Evolutionary conservation across 2,797 vertebrate genomes (phyloP).

Genomic region (Chanos chanos): DNA sequence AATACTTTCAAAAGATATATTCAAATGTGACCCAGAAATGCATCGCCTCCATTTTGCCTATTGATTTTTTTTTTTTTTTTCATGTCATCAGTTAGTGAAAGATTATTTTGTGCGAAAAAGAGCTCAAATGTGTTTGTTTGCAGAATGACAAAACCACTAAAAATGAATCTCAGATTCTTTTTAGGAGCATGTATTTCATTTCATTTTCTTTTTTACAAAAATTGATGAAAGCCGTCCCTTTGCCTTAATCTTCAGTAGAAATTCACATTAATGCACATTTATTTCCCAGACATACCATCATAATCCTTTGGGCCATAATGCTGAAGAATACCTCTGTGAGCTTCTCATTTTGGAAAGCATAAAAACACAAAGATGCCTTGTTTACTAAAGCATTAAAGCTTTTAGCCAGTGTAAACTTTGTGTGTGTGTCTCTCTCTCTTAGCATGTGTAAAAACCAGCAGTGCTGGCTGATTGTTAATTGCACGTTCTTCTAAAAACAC

Average conservation of each 20-base stretch:
- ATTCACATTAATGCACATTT: constrained; percentile 31
- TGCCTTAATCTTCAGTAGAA: constrained; percentile 21
- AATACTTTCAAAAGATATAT: constrained; percentile 77
- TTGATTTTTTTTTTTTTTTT: constrained; percentile 69
- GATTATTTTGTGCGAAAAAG: constrained; percentile 46
- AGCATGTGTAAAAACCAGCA: no score
- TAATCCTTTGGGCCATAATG: no score
- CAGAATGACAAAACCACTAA: constrained; percentile 14
- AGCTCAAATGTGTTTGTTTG: constrained; percentile 30
- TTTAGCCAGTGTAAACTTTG: no score
- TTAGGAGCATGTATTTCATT: constrained; percentile 29
- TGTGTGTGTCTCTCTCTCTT: no score
- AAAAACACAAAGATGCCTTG: no score
- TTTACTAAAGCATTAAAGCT: no score
- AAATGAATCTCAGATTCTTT: constrained; percentile 34
- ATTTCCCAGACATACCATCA: no score
- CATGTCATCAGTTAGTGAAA: constrained; percentile 55
- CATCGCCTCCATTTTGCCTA: constrained; percentile 67
- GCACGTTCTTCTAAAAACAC: no score
- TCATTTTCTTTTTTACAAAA: constrained; percentile 28
- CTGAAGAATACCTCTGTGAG: not conserved
- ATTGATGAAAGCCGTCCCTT: constrained; percentile 20
- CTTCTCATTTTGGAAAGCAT: no score
- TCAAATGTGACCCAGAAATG: constrained; percentile 79
- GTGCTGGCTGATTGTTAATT: no score